A percentile compares a stretch with the other conserved stretches of the same genome.
Evolutionary conservation across 2,797 vertebrate genomes (phyloP).

Genomic region (Helicolenus hilgendorfi): DNA sequence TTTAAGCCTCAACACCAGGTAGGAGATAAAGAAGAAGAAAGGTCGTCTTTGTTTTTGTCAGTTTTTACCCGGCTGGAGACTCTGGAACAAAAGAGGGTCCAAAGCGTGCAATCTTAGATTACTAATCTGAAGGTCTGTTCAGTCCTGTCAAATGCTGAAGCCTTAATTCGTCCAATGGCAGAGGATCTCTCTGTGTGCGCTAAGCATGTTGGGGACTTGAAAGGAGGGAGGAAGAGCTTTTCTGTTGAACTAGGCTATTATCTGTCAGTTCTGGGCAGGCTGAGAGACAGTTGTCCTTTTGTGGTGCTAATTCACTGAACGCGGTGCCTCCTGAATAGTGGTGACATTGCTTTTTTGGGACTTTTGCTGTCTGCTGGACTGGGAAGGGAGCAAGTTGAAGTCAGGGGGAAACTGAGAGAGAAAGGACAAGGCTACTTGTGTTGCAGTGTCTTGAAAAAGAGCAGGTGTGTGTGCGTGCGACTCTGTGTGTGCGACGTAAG

Average conservation of each 20-base stretch:
- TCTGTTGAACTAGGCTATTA: conserved; percentile 82
- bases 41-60: conserved; percentile 9
- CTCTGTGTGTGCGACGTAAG: conserved; percentile 36
- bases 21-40: conserved; percentile 58
- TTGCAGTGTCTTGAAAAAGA: conserved; percentile 77
- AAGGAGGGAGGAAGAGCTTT: conserved; percentile 64
- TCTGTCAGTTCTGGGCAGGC: conserved; percentile 60
- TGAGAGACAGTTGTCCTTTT: conserved; percentile 81
- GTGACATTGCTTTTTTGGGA: conserved; percentile 76
- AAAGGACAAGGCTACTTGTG: conserved; percentile 79
- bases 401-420: conserved; percentile 57
- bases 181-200: conserved; percentile 42
- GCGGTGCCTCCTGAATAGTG: conserved; percentile 56
- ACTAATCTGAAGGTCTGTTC: conserved; percentile 67
- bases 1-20: conserved; percentile 90
- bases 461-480: conserved; percentile 58
- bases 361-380: conserved; percentile 67
- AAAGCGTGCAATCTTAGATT: conserved; percentile 65
- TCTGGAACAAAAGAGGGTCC: conserved; percentile 59
- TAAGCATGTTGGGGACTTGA: conserved; percentile 68
- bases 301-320: conserved; percentile 71
- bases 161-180: conserved; percentile 61
- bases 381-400: conserved; percentile 79
- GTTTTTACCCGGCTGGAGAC: conserved; percentile 54
- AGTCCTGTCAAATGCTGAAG: conserved; percentile 59